Evolutionary conservation across 2,888 invertebrate genomes (phyloP).

Genomic region (Zaprionus lineosus): DNA sequence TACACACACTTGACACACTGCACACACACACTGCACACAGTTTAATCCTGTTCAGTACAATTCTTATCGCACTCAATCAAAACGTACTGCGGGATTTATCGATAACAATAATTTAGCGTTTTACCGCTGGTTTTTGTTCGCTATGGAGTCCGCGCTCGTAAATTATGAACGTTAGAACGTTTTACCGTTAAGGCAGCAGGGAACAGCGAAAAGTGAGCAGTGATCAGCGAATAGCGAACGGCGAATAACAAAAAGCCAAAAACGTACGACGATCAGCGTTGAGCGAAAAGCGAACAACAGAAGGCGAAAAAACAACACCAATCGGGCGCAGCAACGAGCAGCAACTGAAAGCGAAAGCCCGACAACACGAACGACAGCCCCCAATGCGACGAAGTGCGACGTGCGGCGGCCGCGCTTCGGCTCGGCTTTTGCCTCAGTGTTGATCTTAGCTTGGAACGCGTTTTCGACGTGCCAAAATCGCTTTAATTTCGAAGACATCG

Average conservation of each 20-base stretch:
- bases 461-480: slow-evolving; percentile 66
- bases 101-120: slow-evolving; percentile 19
- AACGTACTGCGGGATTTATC: slow-evolving; percentile 17
- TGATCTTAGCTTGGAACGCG: slow-evolving; percentile 63
- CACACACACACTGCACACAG: slow-evolving; percentile 8
- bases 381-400: slow-evolving; percentile 38
- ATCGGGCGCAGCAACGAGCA: slow-evolving; percentile 79
- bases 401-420: slow-evolving; percentile 45
- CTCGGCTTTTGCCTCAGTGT: slow-evolving; percentile 34
- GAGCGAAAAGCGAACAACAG: slow-evolving; percentile 15
- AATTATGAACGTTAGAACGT: slow-evolving; percentile 2
- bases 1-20: slow-evolving; percentile 16
- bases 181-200: slow-evolving; percentile 13
- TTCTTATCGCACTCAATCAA: slow-evolving; percentile 23
- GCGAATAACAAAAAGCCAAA: no score
- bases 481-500: slow-evolving; percentile 54
- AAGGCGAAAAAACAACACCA: slow-evolving; percentile 60
- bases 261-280: slow-evolving; percentile 33
- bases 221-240: slow-evolving; percentile 25
- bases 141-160: not conserved
- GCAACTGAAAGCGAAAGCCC: slow-evolving; percentile 81
- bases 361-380: slow-evolving; percentile 53
- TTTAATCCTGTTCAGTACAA: no score
- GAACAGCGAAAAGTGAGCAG: slow-evolving; percentile 22
- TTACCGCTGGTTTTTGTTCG: slow-evolving; percentile 46